phyloP scores from a whole-genome alignment of 2,113 vertebrate genomes.

The Macrotus californicus region DNA sequence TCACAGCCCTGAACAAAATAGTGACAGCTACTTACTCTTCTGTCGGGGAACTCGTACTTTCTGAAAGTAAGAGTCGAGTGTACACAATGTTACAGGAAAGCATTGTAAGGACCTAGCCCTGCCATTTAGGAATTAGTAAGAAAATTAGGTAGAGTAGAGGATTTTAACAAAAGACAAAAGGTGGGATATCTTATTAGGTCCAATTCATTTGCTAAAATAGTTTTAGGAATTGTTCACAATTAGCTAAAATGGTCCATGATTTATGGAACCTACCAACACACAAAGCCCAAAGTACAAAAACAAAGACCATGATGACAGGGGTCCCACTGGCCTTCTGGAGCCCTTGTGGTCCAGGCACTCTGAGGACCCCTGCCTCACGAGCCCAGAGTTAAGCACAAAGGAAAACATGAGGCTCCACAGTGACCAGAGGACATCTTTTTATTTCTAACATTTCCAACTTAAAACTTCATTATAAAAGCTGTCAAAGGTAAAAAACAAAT shows the following conservation, averaged over 20 bases:
- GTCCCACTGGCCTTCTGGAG: neutral
- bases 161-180: neutral
- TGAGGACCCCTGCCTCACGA: neutral
- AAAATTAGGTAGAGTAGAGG: neutral
- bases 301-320: neutral
- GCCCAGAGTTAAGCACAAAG: neutral
- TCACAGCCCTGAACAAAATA: neutral
- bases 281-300: neutral
- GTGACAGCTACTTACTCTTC: neutral
- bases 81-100: neutral
- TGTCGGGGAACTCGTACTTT: neutral
- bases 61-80: neutral
- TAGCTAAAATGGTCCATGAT: neutral
- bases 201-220: neutral
- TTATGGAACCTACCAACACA: neutral
- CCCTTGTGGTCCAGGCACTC: neutral
- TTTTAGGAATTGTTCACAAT: neutral
- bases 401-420: neutral
- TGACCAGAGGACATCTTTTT: conserved; percentile 7
- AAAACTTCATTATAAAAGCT: conserved; percentile 74
- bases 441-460: conserved; percentile 71
- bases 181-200: neutral
- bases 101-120: neutral
- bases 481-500: conserved; percentile 67
- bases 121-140: neutral